Percentiles rank a stretch among this genome's conserved stretches.
These are phyloP conservation scores for Lineus longissimus DNA, from an alignment of 1,140 invertebrate genomes.

Conservation along the genomic window DNA sequence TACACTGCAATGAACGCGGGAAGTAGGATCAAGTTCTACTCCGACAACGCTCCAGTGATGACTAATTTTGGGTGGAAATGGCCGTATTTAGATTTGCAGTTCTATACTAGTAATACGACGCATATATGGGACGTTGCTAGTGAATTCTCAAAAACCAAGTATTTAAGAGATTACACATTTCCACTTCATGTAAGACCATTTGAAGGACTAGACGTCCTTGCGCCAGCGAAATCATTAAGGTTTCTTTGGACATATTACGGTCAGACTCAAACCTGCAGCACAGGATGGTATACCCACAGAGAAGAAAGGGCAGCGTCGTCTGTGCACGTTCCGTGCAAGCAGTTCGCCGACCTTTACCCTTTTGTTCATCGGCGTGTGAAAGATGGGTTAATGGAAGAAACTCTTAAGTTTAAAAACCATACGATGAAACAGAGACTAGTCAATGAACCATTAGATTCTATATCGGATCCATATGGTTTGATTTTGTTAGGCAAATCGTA, in stretches of 20 bases:
- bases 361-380: constrained; percentile 4
- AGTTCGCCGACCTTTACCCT: background rate
- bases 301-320: background rate
- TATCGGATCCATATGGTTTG: background rate
- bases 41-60: too few relatives aligned
- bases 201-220: background rate
- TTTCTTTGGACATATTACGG: background rate
- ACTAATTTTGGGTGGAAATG: background rate
- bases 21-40: too few relatives aligned
- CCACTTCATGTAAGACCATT: background rate
- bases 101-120: background rate
- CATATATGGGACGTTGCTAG: background rate
- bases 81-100: constrained; percentile 1
- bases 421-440: background rate
- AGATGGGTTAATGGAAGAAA: background rate
- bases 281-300: background rate
- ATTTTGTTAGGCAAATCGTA: too few relatives aligned
- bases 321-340: background rate
- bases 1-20: too few relatives aligned
- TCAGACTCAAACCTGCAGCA: background rate
- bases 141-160: background rate
- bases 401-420: background rate
- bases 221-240: background rate
- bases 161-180: background rate
- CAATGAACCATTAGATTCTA: constrained; percentile 1